Percentiles rank a stretch among this genome's conserved stretches.
Evolutionary conservation across 2,113 vertebrate species (phyloP).

Genomic region (Mus spicilegus): DNA sequence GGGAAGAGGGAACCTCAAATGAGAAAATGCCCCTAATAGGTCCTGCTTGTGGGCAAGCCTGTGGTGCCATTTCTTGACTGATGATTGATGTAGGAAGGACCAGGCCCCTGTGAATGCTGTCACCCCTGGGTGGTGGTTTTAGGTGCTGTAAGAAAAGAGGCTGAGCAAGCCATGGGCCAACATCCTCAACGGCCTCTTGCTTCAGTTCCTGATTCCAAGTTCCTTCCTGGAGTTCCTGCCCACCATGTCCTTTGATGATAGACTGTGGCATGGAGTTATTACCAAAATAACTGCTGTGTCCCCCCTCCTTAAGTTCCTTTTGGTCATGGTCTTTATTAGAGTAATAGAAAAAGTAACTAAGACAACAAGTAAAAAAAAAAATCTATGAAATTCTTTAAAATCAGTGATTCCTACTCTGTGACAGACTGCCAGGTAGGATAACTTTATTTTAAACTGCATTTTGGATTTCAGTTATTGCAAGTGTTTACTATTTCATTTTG

Average conservation of each 20-base stretch:
- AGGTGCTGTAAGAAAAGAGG: background rate
- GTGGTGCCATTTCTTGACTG: background rate
- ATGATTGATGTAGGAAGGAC: too few relatives aligned
- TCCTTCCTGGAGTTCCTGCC: background rate
- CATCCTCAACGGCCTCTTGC: background rate
- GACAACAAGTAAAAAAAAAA: background rate
- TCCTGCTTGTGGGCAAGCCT: background rate
- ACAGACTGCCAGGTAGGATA: background rate
- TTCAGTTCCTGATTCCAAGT: background rate
- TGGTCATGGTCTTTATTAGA: background rate
- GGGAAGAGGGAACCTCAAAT: background rate
- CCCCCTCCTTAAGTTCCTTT: background rate
- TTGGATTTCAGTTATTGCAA: constrained; percentile 59
- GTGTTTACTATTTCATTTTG: constrained; percentile 35
- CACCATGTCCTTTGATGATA: background rate
- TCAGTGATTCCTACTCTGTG: background rate
- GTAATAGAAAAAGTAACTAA: background rate
- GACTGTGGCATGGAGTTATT: background rate
- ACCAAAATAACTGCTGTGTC: background rate
- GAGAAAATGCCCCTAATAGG: background rate
- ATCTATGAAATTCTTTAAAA: background rate
- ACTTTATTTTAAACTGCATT: background rate
- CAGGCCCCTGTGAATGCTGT: background rate
- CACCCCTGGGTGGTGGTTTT: background rate
- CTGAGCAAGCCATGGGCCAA: background rate